These are phyloP conservation scores for Delphinus delphis DNA, from an alignment of 2,113 vertebrate species.

Conservation along the genomic window DNA sequence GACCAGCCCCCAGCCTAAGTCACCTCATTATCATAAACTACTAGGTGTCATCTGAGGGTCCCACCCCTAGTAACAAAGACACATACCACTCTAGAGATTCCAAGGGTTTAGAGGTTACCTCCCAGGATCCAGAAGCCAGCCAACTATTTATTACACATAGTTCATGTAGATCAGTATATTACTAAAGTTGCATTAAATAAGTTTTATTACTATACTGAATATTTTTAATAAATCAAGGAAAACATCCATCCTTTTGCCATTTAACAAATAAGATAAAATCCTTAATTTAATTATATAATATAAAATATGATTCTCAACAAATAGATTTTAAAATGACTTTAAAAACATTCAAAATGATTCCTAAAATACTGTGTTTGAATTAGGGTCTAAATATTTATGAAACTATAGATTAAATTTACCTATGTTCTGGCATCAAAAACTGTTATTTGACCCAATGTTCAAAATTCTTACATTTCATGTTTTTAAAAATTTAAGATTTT, in stretches of 20 bases:
- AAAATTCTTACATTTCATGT: neutral
- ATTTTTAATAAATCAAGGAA: conserved; percentile 20
- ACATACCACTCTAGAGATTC: neutral
- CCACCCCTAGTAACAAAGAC: neutral
- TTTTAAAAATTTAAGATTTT: neutral
- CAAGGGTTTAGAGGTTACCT: neutral
- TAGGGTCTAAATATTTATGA: neutral
- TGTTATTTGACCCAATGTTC: neutral
- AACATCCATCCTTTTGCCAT: neutral
- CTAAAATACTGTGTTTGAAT: conserved; percentile 5
- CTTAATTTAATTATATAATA: conserved; percentile 41
- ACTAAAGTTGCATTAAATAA: neutral
- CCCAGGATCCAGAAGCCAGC: neutral
- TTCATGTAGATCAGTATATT: conserved; percentile 1
- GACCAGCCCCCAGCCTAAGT: neutral
- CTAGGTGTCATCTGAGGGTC: neutral
- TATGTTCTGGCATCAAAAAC: neutral
- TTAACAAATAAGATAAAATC: conserved; percentile 15
- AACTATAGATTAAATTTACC: neutral
- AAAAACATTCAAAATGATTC: neutral
- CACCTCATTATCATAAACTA: neutral
- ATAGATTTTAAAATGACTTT: conserved; percentile 41
- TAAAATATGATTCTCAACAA: conserved; percentile 11
- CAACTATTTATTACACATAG: neutral
- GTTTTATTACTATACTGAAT: conserved; percentile 27